phyloP scores from a whole-genome alignment of 2,113 vertebrate species.

The Otocyon megalotis region DNA sequence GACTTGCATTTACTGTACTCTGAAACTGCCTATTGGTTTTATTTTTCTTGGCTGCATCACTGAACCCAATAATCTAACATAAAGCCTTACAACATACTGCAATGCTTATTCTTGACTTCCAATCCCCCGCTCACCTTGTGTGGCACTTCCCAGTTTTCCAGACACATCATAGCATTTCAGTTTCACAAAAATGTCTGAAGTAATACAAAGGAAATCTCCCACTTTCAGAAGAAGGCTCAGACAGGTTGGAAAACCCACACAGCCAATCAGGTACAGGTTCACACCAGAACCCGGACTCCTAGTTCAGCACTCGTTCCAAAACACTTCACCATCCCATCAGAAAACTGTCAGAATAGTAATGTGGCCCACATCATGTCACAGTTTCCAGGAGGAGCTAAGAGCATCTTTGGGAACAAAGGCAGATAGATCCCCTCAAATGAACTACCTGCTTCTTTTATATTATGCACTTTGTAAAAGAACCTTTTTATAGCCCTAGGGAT shows the following conservation, averaged over 20 bases:
- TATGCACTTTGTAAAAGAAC: conserved; percentile 36
- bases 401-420: conserved; percentile 37
- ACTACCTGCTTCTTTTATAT: not conserved
- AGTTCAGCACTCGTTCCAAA: not conserved
- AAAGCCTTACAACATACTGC: not conserved
- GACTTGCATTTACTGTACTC: not conserved
- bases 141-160: not conserved
- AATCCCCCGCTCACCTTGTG: too few species aligned
- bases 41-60: not conserved
- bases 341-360: not conserved
- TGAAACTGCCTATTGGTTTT: not conserved
- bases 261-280: not conserved
- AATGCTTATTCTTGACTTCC: not conserved
- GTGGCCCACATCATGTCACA: not conserved
- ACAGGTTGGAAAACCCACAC: not conserved
- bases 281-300: not conserved
- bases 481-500: conserved; percentile 15
- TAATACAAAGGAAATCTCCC: not conserved
- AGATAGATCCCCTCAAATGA: not conserved
- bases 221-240: not conserved
- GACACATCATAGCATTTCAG: too few species aligned
- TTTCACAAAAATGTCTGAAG: not conserved
- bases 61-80: not conserved
- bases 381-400: not conserved
- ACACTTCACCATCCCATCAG: not conserved